Conservation (phyloP, 2,888 invertebrate species). For the Tineola bisselliella region DNA sequence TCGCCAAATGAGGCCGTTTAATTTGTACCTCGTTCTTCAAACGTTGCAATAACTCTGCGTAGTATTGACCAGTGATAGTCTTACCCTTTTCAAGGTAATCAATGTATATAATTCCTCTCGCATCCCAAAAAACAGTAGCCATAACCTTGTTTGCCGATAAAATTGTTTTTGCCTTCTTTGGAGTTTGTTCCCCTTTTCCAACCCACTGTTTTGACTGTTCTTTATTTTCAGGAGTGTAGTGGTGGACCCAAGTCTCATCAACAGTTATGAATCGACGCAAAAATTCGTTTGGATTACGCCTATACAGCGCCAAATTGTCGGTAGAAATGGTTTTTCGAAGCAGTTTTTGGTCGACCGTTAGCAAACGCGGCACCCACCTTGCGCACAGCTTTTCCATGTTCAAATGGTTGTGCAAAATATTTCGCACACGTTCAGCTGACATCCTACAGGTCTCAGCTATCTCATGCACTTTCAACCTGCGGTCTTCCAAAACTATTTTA, state of each 20-base stretch:
- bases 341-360: conserved; percentile 7
- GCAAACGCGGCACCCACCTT: conserved; percentile 14
- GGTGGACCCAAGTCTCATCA: conserved; percentile 16
- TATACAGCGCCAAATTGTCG: neutral
- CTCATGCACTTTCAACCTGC: conserved; percentile 17
- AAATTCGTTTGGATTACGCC: conserved; percentile 14
- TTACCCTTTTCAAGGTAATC: conserved; percentile 12
- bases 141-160: conserved; percentile 16
- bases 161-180: conserved; percentile 16
- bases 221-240: conserved; percentile 16
- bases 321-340: neutral
- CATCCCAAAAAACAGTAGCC: conserved; percentile 14
- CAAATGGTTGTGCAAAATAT: conserved; percentile 13
- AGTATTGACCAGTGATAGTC: conserved; percentile 5
- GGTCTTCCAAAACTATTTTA: conserved; percentile 17
- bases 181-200: conserved; percentile 15
- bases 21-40: neutral
- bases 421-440: conserved; percentile 16
- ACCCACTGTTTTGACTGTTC: conserved; percentile 17
- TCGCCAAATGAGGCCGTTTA: conserved; percentile 11
- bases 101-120: neutral
- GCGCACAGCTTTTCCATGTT: conserved; percentile 13
- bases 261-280: conserved; percentile 15
- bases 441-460: conserved; percentile 16
- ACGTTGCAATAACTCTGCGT: neutral